Evolutionary conservation across 2,888 invertebrate genomes (phyloP), one percentile per base, ranked within the genome.

Genomic region (Caenorhabditis uteleia): DNA sequence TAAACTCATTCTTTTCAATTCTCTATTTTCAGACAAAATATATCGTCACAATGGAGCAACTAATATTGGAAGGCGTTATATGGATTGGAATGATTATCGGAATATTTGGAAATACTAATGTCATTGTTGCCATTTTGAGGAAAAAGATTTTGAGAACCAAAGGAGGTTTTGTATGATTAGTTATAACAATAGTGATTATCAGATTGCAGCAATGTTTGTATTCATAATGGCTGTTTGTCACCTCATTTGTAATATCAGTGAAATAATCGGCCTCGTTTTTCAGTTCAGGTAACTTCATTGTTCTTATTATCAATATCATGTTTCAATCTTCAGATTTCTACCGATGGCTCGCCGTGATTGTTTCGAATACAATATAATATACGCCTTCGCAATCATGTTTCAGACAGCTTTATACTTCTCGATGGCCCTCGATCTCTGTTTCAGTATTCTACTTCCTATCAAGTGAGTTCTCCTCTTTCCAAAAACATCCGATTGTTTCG

Each of bases 51-150:
- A 57, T 57, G 57, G 48, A 56, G 20, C 36, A 56, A 16, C 26
- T 50, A 23, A 10, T 57, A 21, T 39, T 62, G 0, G 56, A 56
- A 23, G 38, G 34, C 20, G 29, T 56, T 10, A 43, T 47, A 5
- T 20, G 38, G 0, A 33, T 51, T n/a, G 38, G 48, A 8, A 62
- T 57, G 53, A 21, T 14, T 1, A 21, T 64, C 5, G 57, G 64
- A 6, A 40, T 62, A 26, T 62, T 62, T 27, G 62, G 62, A 31
- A 62, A 62, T 39, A 26, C 53, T 18, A 62, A 62, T 44, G 62
- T 62, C 20, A 50, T 64, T 18, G 26, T 58, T 8, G 64, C 64
- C 10, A 48, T 64, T n/a, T 44, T 39, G 29, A 39, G 64, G 8
- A 57, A 58, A 31, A 64, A 58, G 44, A 38, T 42, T 7, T 31